A percentile compares a stretch with the other conserved stretches of the same genome.
Evolutionary conservation across 2,888 invertebrate species (phyloP).

Genomic region (Hedya salicella): DNA sequence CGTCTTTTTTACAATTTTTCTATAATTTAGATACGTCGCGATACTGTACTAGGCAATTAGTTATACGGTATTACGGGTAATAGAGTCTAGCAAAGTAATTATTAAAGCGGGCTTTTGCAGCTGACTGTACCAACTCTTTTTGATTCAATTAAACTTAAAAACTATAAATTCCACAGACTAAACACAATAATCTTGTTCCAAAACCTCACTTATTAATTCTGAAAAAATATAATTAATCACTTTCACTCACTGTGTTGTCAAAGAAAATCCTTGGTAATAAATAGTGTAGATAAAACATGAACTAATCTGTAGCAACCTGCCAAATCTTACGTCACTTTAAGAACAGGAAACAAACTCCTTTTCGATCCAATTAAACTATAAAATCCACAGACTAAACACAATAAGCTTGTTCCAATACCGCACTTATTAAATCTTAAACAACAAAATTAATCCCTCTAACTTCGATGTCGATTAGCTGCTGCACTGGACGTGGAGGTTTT

Average conservation of each 20-base stretch:
- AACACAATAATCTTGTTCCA: not conserved
- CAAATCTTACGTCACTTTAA: too few species aligned
- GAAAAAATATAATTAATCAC: constrained; percentile 24
- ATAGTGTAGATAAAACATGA: too few species aligned
- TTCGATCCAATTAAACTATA: not conserved
- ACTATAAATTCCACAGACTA: not conserved
- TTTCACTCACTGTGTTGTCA: too few species aligned
- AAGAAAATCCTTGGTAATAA: too few species aligned
- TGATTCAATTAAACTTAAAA: not conserved
- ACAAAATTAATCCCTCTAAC: constrained; percentile 28
- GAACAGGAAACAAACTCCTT: not conserved
- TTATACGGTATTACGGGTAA: too few species aligned
- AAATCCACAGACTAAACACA: not conserved
- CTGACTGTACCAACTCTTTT: too few species aligned
- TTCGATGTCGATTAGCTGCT: not conserved
- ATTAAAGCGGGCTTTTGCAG: too few species aligned
- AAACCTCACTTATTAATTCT: not conserved
- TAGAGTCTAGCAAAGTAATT: too few species aligned
- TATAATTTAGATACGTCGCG: too few species aligned
- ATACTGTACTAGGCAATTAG: too few species aligned
- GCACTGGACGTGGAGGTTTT: constrained; percentile 27
- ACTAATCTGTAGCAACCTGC: too few species aligned
- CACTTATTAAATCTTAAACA: not conserved
- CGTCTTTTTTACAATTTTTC: too few species aligned
- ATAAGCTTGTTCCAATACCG: not conserved